Percentiles rank a stretch among this genome's conserved stretches.
These are phyloP conservation scores for Parapristionchus giblindavisi DNA, from an alignment of 2,888 invertebrate species.

Conservation along the genomic window DNA sequence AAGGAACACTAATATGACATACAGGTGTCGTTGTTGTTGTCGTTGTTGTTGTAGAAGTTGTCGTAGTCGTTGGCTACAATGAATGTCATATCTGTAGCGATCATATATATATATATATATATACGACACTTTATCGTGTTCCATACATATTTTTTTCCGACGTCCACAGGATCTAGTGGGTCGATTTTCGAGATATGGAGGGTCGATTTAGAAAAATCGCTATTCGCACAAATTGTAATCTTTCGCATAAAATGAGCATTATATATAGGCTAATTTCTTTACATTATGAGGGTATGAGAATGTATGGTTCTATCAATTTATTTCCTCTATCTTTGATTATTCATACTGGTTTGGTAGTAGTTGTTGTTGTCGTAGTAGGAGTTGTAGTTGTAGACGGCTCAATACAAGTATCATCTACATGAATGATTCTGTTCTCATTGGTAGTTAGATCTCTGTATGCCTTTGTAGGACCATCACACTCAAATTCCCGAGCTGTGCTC, in stretches of 20 bases:
- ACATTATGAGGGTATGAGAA: too few relatives aligned
- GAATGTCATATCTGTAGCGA: neutral
- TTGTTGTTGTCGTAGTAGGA: conserved; percentile 10
- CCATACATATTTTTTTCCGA: too few relatives aligned
- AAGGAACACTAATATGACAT: neutral
- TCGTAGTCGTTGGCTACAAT: conserved; percentile 3
- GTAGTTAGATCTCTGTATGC: conserved; percentile 20
- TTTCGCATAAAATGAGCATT: too few relatives aligned
- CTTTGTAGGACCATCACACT: conserved; percentile 34
- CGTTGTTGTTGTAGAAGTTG: neutral
- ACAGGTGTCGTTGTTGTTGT: conserved; percentile 1
- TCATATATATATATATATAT: too few relatives aligned
- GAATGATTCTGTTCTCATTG: conserved; percentile 2
- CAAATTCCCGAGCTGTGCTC: neutral
- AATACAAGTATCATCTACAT: conserved; percentile 12
- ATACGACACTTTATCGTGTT: too few relatives aligned
- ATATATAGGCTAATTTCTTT: too few relatives aligned
- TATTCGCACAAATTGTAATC: too few relatives aligned
- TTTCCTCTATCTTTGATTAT: neutral
- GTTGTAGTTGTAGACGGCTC: conserved; percentile 8
- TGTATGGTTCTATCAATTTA: too few relatives aligned
- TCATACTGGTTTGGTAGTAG: neutral
- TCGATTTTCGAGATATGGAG: too few relatives aligned
- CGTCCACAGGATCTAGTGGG: too few relatives aligned
- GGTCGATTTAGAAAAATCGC: too few relatives aligned